Conservation (phyloP, 2,797 vertebrate species). For the Anomalospiza imberbis region DNA sequence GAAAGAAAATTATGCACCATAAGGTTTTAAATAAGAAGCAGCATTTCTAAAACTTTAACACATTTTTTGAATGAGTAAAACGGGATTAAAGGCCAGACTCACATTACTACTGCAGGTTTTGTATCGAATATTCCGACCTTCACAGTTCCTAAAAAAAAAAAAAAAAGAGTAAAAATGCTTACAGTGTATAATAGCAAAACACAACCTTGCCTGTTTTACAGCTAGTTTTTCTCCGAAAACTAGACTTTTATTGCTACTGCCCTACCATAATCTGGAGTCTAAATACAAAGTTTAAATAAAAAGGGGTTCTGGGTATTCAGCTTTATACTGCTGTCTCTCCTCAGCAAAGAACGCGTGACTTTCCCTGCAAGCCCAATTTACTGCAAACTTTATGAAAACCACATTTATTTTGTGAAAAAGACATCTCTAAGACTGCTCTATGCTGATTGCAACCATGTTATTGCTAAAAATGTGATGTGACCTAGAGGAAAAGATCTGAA, state of each 20-base stretch:
- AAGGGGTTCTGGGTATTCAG: neutral
- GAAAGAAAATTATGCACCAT: slow-evolving; percentile 39
- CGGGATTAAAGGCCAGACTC: slow-evolving; percentile 64
- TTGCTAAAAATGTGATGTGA: neutral
- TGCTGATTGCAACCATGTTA: neutral
- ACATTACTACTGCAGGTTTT: slow-evolving; percentile 90
- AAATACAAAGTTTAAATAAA: neutral
- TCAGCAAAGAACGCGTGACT: neutral
- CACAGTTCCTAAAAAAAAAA: slow-evolving; percentile 84
- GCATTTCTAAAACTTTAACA: slow-evolving; percentile 27
- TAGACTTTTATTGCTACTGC: neutral
- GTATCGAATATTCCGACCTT: slow-evolving; percentile 92
- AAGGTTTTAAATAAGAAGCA: neutral
- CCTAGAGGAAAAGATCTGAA: neutral
- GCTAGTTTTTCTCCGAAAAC: slow-evolving; percentile 1
- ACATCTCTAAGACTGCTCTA: neutral
- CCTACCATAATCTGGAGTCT: neutral
- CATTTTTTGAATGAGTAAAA: slow-evolving; percentile 40
- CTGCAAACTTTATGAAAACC: neutral
- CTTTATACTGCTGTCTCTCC: neutral
- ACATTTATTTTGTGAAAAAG: neutral
- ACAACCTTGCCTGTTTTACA: neutral
- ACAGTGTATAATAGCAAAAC: neutral
- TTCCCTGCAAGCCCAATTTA: neutral
- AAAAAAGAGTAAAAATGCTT: slow-evolving; percentile 45